Evolutionary conservation across 2,888 invertebrate genomes (phyloP).

Genomic region (Mythimna impura): DNA sequence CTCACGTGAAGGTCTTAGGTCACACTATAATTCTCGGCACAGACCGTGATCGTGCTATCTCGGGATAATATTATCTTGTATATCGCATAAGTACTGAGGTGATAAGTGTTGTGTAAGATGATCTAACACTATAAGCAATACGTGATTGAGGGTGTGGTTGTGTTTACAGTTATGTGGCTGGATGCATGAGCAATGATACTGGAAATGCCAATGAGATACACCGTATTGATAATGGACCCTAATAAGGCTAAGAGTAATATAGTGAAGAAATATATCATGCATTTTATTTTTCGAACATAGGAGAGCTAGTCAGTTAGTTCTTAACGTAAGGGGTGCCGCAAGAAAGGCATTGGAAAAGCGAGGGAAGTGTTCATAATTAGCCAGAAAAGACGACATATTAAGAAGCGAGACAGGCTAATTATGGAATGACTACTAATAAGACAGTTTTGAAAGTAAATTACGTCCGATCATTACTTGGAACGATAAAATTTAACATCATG

Average conservation of each 20-base stretch:
- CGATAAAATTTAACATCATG: neutral
- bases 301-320: neutral
- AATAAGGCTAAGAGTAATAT: neutral
- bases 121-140: slow-evolving; percentile 47
- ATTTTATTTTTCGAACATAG: neutral
- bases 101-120: slow-evolving; percentile 53
- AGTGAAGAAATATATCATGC: neutral
- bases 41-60: slow-evolving; percentile 47
- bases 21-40: slow-evolving; percentile 48
- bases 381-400: neutral
- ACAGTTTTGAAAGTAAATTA: neutral
- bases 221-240: neutral
- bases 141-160: slow-evolving; percentile 42
- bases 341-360: neutral
- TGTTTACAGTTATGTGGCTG: slow-evolving; percentile 44
- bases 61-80: slow-evolving; percentile 48
- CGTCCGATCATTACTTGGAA: neutral
- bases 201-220: slow-evolving; percentile 28
- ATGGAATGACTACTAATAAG: neutral
- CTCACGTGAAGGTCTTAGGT: slow-evolving; percentile 61
- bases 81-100: slow-evolving; percentile 44
- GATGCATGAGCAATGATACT: slow-evolving; percentile 20
- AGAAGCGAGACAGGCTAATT: neutral
- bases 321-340: neutral
- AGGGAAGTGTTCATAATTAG: neutral